Evolutionary conservation across 2,888 invertebrate genomes (phyloP), one percentile per base, ranked within the genome.

Genomic region (Ptilodon capucinus): DNA sequence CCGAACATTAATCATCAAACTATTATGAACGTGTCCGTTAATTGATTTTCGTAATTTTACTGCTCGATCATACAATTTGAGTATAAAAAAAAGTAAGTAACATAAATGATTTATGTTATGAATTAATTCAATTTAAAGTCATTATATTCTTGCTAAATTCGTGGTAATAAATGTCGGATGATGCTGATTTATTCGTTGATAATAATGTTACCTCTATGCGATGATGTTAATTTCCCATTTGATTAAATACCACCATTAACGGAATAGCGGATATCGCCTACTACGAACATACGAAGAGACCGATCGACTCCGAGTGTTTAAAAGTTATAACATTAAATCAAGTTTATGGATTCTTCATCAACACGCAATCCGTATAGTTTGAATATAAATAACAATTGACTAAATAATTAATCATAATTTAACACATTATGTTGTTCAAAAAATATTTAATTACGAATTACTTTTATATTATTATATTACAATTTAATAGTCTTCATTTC

Each of bases 161-260:
- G 19, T 14, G n/a, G 47, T 51, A 55, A 51, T 51, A 53, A 52
- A 51, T 45, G 49, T 60, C 53, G 46, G 57, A 60, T 62, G 50
- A 53, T 32, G 40, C 44, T 51, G 62, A 65, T 64, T 60, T 51
- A 55, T 54, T 51, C 13, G 9, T 14, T 35, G 9, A 17, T 4
- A 11, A 9, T 9, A 17, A 35, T 35, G 16, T 35, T 17, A 35
- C 35, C 35, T 16, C 2, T 17, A 32, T 32, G 5, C 2, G 35
- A 9, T 35, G 2, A 17, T 17, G 17, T 35, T 35, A 35, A 16
- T 35, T 35, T 11, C 17, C 35, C 11, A n/a, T n/a, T 35, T 35
- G 16, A 35, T 35, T 35, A 17, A 32, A 14, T 7, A 35, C 35
- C 9, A 35, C 11, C 8, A 35, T 35, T 35, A 17, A 17, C 32